phyloP scores from a whole-genome alignment of 2,113 vertebrate species.

The Rhea pennata region DNA sequence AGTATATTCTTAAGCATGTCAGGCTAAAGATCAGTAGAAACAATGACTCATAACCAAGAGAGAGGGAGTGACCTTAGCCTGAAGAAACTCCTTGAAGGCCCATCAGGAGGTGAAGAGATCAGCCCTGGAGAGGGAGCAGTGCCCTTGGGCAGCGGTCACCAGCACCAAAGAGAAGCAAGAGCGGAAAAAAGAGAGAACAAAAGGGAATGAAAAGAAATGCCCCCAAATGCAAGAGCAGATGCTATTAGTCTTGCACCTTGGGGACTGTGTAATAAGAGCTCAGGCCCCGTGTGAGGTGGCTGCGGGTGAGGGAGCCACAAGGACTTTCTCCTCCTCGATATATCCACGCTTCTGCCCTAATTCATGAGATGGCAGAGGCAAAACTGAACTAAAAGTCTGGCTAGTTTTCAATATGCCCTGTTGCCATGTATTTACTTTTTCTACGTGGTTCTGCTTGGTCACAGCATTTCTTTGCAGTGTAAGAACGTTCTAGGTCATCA shows the following conservation, averaged over 20 bases:
- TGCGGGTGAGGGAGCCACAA: not conserved
- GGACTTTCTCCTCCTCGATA: not conserved
- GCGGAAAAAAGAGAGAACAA: not conserved
- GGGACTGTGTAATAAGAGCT: not conserved
- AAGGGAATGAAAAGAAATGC: not conserved
- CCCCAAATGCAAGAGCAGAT: not conserved
- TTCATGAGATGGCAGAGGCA: not conserved
- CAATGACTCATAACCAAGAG: not conserved
- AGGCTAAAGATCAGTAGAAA: not conserved
- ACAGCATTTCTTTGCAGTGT: not conserved
- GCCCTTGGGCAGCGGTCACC: not conserved
- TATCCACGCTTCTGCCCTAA: not conserved
- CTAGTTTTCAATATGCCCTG: not conserved
- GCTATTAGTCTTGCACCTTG: not conserved
- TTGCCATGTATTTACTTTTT: not conserved
- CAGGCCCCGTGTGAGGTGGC: not conserved
- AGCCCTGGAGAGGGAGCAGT: not conserved
- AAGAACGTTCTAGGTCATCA: not conserved
- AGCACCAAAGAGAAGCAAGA: not conserved
- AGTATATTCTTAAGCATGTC: not conserved
- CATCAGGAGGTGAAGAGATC: not conserved
- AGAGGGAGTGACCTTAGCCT: not conserved
- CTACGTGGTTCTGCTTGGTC: not conserved
- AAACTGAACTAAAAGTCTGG: not conserved
- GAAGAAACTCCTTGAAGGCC: not conserved